phyloP scores from a whole-genome alignment of 1,140 invertebrate species.

The Aleiodes sp. region DNA sequence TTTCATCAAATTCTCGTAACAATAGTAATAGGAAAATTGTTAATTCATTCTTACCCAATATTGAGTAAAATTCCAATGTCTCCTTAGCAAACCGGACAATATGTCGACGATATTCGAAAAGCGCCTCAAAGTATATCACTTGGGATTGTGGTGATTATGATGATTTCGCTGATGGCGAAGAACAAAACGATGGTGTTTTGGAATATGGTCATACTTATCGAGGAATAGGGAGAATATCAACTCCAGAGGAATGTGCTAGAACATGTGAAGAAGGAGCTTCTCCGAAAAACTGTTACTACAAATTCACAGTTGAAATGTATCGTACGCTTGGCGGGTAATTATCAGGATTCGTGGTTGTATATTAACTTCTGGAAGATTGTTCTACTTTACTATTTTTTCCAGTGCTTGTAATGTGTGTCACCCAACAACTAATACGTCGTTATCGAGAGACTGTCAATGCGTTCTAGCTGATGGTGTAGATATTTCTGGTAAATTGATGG shows the following conservation, averaged over 20 bases:
- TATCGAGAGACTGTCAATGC: conserved; percentile 82
- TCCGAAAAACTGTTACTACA: conserved; percentile 81
- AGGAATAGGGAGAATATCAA: conserved; percentile 48
- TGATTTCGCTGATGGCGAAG: no score
- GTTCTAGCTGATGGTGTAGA: conserved; percentile 83
- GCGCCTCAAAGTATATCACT: no score
- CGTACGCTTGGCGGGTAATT: conserved; percentile 74
- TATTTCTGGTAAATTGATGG: conserved; percentile 75
- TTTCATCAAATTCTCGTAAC: no score
- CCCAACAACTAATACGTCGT: conserved; percentile 64
- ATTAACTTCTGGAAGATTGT: background rate
- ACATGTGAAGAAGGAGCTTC: conserved; percentile 78
- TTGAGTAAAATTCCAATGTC: no score
- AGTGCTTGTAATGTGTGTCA: conserved; percentile 85
- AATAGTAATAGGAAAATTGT: no score
- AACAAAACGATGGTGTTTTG: background rate
- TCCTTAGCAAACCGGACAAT: no score
- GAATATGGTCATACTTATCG: background rate
- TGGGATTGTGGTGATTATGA: no score
- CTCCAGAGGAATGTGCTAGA: conserved; percentile 79
- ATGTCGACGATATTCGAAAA: no score
- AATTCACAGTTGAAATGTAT: conserved; percentile 83
- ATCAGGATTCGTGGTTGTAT: no score
- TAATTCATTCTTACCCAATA: no score
- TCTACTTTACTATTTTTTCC: conserved; percentile 41